These are phyloP conservation scores for Phymorhynchus buccinoides DNA, from an alignment of 1,140 invertebrate species.

Conservation along the genomic window DNA sequence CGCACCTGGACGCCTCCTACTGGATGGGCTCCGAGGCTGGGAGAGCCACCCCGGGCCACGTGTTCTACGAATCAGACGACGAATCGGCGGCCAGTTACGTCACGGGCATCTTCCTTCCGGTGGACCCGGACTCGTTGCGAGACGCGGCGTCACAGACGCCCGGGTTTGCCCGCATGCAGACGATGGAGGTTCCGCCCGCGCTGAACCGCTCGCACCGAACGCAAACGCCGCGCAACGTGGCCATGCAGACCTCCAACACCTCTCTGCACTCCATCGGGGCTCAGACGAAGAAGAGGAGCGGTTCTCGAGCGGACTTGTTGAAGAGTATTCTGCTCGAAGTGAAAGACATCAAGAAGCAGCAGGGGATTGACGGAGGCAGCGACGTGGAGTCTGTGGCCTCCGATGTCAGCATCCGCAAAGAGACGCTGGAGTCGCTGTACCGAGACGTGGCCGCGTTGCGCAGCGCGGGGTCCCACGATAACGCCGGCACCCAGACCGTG, in stretches of 20 bases:
- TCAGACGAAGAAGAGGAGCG: slow-evolving; percentile 57
- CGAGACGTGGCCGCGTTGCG: slow-evolving; percentile 59
- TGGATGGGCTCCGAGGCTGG: slow-evolving; percentile 42
- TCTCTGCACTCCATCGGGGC: slow-evolving; percentile 64
- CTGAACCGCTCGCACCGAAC: slow-evolving; percentile 50
- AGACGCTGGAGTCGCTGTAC: slow-evolving; percentile 58
- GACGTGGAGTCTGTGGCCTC: slow-evolving; percentile 58
- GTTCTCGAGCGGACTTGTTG: slow-evolving; percentile 58
- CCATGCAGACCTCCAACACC: slow-evolving; percentile 57
- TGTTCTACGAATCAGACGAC: slow-evolving; percentile 57
- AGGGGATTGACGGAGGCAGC: slow-evolving; percentile 56
- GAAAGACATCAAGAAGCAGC: slow-evolving; percentile 63
- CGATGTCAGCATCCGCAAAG: slow-evolving; percentile 55
- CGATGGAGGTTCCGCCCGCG: slow-evolving; percentile 49
- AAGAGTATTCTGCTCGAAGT: slow-evolving; percentile 64
- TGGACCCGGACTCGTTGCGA: slow-evolving; percentile 60
- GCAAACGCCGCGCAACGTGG: slow-evolving; percentile 54
- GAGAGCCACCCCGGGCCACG: slow-evolving; percentile 20
- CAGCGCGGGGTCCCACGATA: slow-evolving; percentile 54
- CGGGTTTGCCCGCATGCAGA: slow-evolving; percentile 65
- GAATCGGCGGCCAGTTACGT: slow-evolving; percentile 65
- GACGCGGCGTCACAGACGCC: slow-evolving; percentile 65
- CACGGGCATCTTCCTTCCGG: slow-evolving; percentile 57
- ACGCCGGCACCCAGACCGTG: slow-evolving; percentile 59
- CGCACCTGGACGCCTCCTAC: slow-evolving; percentile 56